Evolutionary conservation across 2,113 vertebrate species (phyloP).

Genomic region (human (Homo sapiens)): DNA sequence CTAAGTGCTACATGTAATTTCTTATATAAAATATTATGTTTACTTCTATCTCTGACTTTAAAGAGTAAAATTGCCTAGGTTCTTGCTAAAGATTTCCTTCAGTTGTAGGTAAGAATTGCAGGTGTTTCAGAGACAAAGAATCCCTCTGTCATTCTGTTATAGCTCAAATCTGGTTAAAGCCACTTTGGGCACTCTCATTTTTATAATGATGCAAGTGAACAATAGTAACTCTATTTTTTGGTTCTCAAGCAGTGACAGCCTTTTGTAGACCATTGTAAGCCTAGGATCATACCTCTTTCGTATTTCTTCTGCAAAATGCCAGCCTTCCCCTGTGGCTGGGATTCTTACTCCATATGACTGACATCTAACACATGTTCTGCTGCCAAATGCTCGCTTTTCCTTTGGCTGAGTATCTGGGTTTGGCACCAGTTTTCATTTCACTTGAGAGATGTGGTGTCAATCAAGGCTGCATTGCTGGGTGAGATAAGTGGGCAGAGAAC

Average conservation of each 20-base stretch:
- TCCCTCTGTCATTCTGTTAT: neutral
- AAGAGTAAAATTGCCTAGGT: neutral
- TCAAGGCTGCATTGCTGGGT: conserved; percentile 53
- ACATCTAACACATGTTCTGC: conserved; percentile 40
- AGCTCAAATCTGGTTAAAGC: neutral
- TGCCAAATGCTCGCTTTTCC: conserved; percentile 56
- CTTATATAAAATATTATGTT: neutral
- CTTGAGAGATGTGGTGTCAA: conserved; percentile 61
- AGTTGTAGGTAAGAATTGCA: neutral
- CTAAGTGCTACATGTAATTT: neutral
- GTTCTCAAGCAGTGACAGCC: neutral
- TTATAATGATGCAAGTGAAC: neutral
- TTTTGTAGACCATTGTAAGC: conserved; percentile 50
- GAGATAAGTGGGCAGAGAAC: conserved; percentile 68
- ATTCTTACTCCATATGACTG: conserved; percentile 40
- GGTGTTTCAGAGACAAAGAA: neutral
- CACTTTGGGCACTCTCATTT: neutral
- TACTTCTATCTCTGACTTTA: neutral
- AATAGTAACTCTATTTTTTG: neutral
- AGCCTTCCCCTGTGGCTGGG: conserved; percentile 37
- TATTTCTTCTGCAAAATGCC: conserved; percentile 61
- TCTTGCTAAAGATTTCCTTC: neutral
- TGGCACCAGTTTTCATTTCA: conserved; percentile 60
- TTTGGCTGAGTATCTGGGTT: conserved; percentile 56
- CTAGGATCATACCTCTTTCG: neutral